Percentiles rank a stretch among this genome's conserved stretches.
Conservation (phyloP, 1,140 invertebrate species). For the Thereuonema tuberculata region DNA sequence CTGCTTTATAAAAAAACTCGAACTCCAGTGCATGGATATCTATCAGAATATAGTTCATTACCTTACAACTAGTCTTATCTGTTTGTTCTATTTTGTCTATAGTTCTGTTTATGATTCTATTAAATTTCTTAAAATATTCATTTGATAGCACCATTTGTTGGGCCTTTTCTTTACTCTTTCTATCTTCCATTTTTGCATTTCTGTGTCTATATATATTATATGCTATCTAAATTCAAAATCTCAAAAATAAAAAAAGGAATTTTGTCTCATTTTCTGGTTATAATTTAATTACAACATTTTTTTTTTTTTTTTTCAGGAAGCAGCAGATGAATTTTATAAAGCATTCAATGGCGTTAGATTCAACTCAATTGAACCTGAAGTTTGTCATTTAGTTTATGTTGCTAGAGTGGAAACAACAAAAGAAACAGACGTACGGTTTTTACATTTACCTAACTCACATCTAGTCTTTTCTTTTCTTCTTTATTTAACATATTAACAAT, state of each 20-base stretch:
- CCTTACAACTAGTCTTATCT: background rate
- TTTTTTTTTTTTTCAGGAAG: slow-evolving; percentile 39
- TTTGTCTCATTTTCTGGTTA: no score
- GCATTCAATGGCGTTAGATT: slow-evolving; percentile 84
- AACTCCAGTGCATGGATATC: no score
- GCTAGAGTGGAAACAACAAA: slow-evolving; percentile 68
- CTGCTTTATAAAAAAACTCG: no score
- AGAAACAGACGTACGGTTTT: slow-evolving; percentile 39
- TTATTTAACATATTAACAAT: background rate
- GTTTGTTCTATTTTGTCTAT: background rate
- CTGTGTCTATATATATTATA: no score
- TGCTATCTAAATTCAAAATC: no score
- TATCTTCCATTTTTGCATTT: no score
- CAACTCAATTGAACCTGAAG: slow-evolving; percentile 79
- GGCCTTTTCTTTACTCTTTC: no score
- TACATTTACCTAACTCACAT: background rate
- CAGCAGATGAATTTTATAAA: slow-evolving; percentile 81
- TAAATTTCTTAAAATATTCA: background rate
- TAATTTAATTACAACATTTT: no score
- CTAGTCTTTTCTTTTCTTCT: background rate
- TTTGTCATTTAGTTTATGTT: slow-evolving; percentile 91
- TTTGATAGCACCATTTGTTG: no score
- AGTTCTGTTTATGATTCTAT: background rate
- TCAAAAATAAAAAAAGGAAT: no score
- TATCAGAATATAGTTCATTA: no score